Evolutionary conservation across 35 echinoderm and acorn worm genomes (phyloP), one percentile per base, ranked within the genome.

Genomic region (Diadema setosum): DNA sequence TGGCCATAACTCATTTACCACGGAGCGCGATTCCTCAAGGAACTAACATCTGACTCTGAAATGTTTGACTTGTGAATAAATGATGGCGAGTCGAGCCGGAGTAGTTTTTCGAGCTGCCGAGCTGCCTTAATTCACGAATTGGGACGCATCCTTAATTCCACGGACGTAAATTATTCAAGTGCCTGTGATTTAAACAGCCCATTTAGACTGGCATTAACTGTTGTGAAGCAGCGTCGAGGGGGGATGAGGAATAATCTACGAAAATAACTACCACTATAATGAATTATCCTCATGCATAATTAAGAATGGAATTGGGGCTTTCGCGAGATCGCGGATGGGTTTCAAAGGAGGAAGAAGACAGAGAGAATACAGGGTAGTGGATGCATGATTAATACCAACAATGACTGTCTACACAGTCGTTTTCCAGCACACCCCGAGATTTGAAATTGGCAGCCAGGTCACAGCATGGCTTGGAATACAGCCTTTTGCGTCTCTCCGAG

Each of bases 11-110:
- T 78, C 73, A 78, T 78, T 78, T 78, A 78, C 40, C 37, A 78
- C 37, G 73, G 33, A 42, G 73, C 15, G 73, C 37, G 33, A 78
- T 78, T 78, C 73, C 73, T 78, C 40, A 44, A 78, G 73, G 73
- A 78, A 78, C 39, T 78, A 78, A 67, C 63, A 67, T 67, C 63
- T 67, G 63, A 67, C 63, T 26, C 63, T 67, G 27, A 33, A 67
- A 67, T 67, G 63, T 67, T 67, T 67, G 63, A 67, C 63, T 67
- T 67, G 63, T 67, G 63, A 67, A 67, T 67, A 67, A 67, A 67
- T 67, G 63, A 67, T 67, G 63, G 27, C 27, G 63, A 26, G 63
- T 67, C 37, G 63, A 34, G 37, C 27, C 63, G 63, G n/a, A n/a
- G n/a, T 34, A 67, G 63, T 33, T 26, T 67, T 26, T 67, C 63